These are phyloP conservation scores for Pseudorectes ferrugineus DNA, from an alignment of 2,113 vertebrate genomes.

Conservation along the genomic window DNA sequence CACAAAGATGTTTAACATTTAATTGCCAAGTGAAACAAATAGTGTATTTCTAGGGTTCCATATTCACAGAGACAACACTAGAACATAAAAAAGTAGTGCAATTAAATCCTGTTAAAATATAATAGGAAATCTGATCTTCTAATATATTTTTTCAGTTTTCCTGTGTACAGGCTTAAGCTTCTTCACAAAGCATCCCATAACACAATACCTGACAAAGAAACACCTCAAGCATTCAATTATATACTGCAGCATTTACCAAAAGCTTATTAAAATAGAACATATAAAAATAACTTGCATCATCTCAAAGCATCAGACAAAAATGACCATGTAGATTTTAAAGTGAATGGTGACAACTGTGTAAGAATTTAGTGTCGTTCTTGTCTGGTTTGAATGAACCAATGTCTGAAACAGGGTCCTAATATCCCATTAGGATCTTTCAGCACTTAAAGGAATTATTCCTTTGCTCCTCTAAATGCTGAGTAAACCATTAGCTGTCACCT, in stretches of 20 bases:
- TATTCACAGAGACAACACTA: not conserved
- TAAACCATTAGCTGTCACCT: not conserved
- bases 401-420: not conserved
- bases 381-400: not conserved
- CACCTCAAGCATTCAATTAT: not conserved
- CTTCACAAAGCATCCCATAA: not conserved
- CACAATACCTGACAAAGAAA: not conserved
- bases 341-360: not conserved
- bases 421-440: not conserved
- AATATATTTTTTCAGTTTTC: not conserved
- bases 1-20: not conserved
- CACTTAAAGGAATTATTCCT: not conserved
- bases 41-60: not conserved
- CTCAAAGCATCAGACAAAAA: not conserved
- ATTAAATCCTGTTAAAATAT: not conserved
- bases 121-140: not conserved
- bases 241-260: not conserved
- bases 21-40: not conserved
- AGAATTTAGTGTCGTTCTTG: not conserved
- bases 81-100: not conserved
- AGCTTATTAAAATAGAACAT: not conserved
- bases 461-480: not conserved
- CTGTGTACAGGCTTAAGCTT: not conserved
- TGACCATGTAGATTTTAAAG: not conserved
- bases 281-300: not conserved